Evolutionary conservation across 1,140 invertebrate species (phyloP).

Genomic region (Cotesia vestalis): DNA sequence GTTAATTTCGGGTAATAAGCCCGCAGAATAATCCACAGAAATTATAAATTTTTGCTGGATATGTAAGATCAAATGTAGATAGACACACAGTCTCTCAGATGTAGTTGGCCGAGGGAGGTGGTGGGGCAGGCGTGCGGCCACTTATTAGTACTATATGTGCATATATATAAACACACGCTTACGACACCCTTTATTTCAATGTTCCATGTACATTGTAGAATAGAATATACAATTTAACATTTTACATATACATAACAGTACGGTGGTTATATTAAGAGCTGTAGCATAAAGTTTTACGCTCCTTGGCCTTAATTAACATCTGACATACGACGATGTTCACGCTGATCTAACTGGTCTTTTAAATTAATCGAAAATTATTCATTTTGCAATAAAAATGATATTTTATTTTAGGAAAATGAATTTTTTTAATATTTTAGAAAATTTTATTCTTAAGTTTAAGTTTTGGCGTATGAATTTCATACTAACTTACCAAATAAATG

Average conservation of each 20-base stretch:
- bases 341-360: constrained; percentile 42
- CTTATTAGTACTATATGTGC: constrained; percentile 34
- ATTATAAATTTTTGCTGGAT: too few species aligned
- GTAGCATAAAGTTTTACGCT: constrained; percentile 53
- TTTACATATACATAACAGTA: too few species aligned
- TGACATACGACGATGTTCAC: constrained; percentile 55
- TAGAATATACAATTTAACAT: background rate
- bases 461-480: too few species aligned
- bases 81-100: too few species aligned
- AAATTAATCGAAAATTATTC: constrained; percentile 29
- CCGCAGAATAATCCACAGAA: too few species aligned
- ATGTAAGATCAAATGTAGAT: too few species aligned
- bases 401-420: background rate
- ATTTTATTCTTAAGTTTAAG: too few species aligned
- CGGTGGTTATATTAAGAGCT: constrained; percentile 14
- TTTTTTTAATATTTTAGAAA: too few species aligned
- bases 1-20: too few species aligned
- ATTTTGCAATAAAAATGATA: constrained; percentile 27
- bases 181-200: constrained; percentile 51
- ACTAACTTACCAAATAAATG: too few species aligned
- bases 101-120: background rate
- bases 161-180: constrained; percentile 44
- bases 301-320: constrained; percentile 65
- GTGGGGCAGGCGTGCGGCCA: constrained; percentile 38
- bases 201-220: background rate